Conservation (phyloP, 2,888 invertebrate species). For the Limnephilus auricula region DNA sequence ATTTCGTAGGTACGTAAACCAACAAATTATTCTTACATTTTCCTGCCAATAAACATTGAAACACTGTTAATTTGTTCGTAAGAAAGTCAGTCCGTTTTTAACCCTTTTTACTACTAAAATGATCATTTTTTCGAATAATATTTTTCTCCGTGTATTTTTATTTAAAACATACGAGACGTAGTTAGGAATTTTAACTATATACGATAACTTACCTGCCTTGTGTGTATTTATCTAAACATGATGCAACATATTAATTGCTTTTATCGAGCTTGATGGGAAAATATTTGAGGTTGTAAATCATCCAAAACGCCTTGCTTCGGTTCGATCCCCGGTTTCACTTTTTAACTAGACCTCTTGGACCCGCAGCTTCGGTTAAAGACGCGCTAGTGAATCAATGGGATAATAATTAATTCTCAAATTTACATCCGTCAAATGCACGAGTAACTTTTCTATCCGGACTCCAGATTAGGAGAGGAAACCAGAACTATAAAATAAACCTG, state of each 20-base stretch:
- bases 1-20: too few relatives aligned
- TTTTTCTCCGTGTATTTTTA: too few relatives aligned
- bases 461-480: background rate
- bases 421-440: background rate
- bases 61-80: too few relatives aligned
- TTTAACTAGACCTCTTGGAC: background rate
- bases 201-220: background rate
- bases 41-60: too few relatives aligned
- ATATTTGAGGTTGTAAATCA: background rate
- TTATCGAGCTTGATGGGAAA: background rate
- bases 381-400: background rate
- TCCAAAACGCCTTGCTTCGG: background rate
- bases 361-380: background rate
- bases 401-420: constrained; percentile 2
- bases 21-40: too few relatives aligned
- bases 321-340: background rate
- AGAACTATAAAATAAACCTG: background rate
- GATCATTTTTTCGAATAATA: too few relatives aligned
- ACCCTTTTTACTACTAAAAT: too few relatives aligned
- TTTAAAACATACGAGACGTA: background rate
- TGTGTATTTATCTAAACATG: background rate
- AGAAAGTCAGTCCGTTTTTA: too few relatives aligned
- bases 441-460: background rate
- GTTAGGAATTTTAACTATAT: background rate
- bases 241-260: background rate